Percentiles rank a stretch among this genome's conserved stretches.
These are phyloP conservation scores for Unio delphinus DNA, from an alignment of 2,888 invertebrate genomes.

Conservation along the genomic window DNA sequence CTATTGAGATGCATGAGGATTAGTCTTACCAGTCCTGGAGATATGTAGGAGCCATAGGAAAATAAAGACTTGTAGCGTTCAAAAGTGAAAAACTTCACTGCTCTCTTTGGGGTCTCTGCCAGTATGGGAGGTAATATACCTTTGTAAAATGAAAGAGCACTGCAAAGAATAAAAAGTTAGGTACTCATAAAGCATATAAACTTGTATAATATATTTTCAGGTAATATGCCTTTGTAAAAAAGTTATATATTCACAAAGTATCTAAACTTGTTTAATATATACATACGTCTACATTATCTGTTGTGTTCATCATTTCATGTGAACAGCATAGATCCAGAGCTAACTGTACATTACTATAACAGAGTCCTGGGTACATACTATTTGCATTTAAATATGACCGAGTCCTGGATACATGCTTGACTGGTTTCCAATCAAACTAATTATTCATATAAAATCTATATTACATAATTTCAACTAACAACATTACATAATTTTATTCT, in stretches of 20 bases:
- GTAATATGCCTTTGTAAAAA: not conserved
- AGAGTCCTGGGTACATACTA: too few relatives aligned
- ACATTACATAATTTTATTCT: too few relatives aligned
- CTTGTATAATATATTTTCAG: too few relatives aligned
- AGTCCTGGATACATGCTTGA: too few relatives aligned
- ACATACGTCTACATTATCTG: not conserved
- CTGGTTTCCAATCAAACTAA: too few relatives aligned
- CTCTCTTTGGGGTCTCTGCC: constrained; percentile 95
- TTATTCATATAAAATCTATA: too few relatives aligned
- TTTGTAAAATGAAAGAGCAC: constrained; percentile 85
- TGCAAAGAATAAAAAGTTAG: constrained; percentile 71
- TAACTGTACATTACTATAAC: too few relatives aligned
- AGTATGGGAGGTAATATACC: constrained; percentile 93
- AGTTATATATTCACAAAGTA: not conserved
- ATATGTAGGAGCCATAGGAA: constrained; percentile 36
- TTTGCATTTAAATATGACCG: too few relatives aligned
- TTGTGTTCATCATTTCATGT: too few relatives aligned
- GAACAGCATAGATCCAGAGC: too few relatives aligned
- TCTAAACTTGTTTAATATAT: not conserved
- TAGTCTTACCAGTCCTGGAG: constrained; percentile 38
- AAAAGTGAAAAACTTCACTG: constrained; percentile 94
- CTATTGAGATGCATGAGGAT: not conserved
- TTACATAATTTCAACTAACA: too few relatives aligned
- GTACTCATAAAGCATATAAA: not conserved
- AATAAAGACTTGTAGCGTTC: constrained; percentile 92